Evolutionary conservation across 2,888 invertebrate genomes (phyloP), one percentile per base, ranked within the genome.

Genomic region (Panorpa germanica): DNA sequence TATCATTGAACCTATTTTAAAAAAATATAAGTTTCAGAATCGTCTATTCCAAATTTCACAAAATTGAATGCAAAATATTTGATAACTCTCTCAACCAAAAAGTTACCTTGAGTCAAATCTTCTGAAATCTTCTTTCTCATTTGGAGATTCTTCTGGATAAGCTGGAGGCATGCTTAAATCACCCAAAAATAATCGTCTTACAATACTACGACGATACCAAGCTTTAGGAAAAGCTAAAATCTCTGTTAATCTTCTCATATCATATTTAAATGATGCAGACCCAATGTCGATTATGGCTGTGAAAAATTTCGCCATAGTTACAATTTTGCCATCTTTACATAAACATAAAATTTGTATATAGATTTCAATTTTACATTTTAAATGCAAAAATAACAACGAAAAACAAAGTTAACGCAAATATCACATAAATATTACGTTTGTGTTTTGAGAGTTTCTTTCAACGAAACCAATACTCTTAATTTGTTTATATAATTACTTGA

Each of bases 161-260:
- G 36, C 28, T 25, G 45, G 46, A 14, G 50, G 49, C 41, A 71
- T 63, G 46, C 80, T 83, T 32, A 91, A 66, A 55, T 98, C 96
- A 0, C 98, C 93, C 29, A 93, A 65, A 55, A 93, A 93, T 46
- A 95, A 64, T 14, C 91, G 63, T 5, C 91, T 63, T 16, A 95
- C 90, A 44, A 98, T 86, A 40, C 83, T 83, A 21, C 88, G 69
- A 3, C 95, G 63, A 55, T 98, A 98, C 98, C 98, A 98, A 9
- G 96, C 95, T 56, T 91, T 91, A 0, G 96, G 96, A 52, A 98
- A 95, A 1, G 93, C 91, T 34, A 98, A 60, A 45, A 98, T 93
- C 59, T 98, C 98, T 0, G 90, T 83, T 37, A 98, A 57, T 1
- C 96, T 69, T 19, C 96, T 69, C 93, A 98, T 96, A 52, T 98